These are phyloP conservation scores for Cercopithecus neglectus DNA, from an alignment of 2,797 vertebrate species.

Conservation along the genomic window DNA sequence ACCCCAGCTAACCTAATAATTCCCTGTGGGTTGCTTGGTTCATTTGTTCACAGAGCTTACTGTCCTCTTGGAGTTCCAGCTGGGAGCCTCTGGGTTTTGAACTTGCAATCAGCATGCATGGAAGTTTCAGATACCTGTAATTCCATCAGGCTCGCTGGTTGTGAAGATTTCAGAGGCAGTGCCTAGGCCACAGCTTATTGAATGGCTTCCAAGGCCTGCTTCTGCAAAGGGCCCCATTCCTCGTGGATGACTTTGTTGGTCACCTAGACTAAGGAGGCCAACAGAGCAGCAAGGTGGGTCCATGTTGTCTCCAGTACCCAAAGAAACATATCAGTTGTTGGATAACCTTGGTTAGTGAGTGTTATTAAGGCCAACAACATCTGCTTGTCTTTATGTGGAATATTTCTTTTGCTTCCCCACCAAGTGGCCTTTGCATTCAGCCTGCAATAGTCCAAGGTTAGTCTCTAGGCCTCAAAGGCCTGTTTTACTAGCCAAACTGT, in stretches of 20 bases:
- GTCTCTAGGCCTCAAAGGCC: neutral
- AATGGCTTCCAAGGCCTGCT: neutral
- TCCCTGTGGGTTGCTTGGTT: neutral
- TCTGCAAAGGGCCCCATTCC: neutral
- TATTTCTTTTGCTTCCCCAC: neutral
- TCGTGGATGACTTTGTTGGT: neutral
- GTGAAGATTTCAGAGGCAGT: neutral
- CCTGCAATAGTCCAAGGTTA: neutral
- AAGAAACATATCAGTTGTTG: neutral
- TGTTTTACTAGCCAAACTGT: neutral
- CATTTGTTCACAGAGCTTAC: neutral
- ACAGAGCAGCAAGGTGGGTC: neutral
- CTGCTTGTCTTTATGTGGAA: neutral
- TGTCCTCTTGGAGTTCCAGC: neutral
- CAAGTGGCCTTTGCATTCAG: neutral
- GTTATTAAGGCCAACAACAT: neutral
- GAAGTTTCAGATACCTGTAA: neutral
- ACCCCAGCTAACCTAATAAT: neutral
- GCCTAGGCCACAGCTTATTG: neutral
- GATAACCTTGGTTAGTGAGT: neutral
- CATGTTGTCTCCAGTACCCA: neutral
- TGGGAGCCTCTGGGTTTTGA: neutral
- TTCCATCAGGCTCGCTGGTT: neutral
- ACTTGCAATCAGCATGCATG: neutral
- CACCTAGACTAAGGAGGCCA: neutral